Base-by-base conservation (phyloP, 2,113 vertebrate genomes). In the Pluvialis apricaria region DNA sequence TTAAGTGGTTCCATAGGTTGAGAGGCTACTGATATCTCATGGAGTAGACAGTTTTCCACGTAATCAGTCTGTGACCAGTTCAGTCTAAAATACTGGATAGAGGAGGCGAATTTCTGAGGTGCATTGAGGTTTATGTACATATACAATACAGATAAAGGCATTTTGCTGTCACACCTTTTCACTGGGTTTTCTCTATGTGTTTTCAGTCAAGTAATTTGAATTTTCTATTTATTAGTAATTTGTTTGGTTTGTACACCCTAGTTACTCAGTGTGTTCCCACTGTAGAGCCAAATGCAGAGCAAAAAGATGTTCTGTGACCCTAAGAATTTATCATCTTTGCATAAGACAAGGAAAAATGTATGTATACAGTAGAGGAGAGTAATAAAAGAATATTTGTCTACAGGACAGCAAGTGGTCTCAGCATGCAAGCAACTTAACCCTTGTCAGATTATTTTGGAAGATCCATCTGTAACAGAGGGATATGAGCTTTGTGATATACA, bases 401-500 rank as follows among this genome's bases (percentile, higher is more conserved):
- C 65, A 85, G 66, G 58, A 94, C 87, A 90, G 84, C 86, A 79
- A 95, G 82, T 45, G 40, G 65, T 93, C 90, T 90, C 91, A 94
- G 93, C 94, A 73, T 89, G 91, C 47, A 89, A 68, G 49, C 73
- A 94, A 88, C 78, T 85, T 95, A 92, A 82, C 70, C 70, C 52
- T 79, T 90, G 90, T 91, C 91, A 80, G 66, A 87, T 87, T 90
- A 42, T 85, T 94, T 85, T 62, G 78, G 73, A 92, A 95, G 58
- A 91, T 31, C 31, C 78, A 84, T 90, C 54, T 79, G 66, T 93
- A 90, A 82, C 76, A 86, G 51, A 68, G 68, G 68, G 64, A 81
- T 94, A 66, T 58, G 70, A 80, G 28, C 54, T 19, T 82, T 86
- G 66, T 49, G 65, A 75, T 87, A 61, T 7, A 13, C 54, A 18